These are phyloP conservation scores for Lycaena phlaeas DNA, from an alignment of 2,888 invertebrate species.

Conservation along the genomic window DNA sequence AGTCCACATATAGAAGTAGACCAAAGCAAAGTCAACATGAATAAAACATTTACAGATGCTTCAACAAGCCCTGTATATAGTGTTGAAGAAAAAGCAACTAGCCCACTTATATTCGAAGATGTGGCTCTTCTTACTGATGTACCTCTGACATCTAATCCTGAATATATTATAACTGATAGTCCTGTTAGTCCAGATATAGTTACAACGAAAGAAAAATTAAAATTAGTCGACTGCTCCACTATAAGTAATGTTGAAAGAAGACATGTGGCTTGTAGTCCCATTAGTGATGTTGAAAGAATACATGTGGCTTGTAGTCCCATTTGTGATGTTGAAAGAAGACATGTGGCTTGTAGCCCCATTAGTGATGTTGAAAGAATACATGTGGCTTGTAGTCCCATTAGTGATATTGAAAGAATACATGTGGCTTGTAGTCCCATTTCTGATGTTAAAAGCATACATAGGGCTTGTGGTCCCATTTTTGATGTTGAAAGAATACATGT, in stretches of 20 bases:
- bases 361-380: background rate
- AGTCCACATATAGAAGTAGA: constrained; percentile 17
- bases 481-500: background rate
- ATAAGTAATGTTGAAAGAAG: background rate
- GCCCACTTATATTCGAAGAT: constrained; percentile 21
- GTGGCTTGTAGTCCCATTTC: constrained; percentile 3
- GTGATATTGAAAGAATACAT: background rate
- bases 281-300: background rate
- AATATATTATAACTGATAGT: constrained; percentile 18
- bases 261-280: constrained; percentile 2
- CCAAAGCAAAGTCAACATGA: constrained; percentile 14
- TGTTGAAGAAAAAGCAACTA: constrained; percentile 18
- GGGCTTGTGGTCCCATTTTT: background rate
- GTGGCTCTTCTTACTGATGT: constrained; percentile 11
- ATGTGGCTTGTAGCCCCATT: constrained; percentile 4
- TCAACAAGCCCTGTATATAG: constrained; percentile 22
- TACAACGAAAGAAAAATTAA: background rate
- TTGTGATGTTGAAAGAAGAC: background rate
- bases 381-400: constrained; percentile 2
- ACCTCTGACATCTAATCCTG: constrained; percentile 28
- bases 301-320: constrained; percentile 4
- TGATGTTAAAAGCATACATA: background rate
- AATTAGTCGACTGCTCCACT: background rate
- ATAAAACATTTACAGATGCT: constrained; percentile 15
- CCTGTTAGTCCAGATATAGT: constrained; percentile 3